Evolutionary conservation across 2,888 invertebrate species (phyloP).

Genomic region (Spialia ferax): DNA sequence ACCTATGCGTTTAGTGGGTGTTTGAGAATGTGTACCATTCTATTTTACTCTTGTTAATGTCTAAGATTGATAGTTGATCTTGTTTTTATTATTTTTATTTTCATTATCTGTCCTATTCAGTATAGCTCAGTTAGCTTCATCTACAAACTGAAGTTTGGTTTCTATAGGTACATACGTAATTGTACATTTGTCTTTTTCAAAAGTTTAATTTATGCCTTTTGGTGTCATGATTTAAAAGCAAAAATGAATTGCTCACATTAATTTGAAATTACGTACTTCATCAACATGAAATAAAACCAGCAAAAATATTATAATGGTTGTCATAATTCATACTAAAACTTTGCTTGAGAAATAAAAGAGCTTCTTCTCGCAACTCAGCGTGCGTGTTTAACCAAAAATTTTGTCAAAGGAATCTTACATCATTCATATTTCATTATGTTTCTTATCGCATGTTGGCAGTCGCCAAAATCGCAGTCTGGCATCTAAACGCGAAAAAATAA

Average conservation of each 20-base stretch:
- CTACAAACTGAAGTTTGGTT: too few relatives aligned
- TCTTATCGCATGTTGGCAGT: conserved; percentile 30
- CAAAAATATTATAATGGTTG: background rate
- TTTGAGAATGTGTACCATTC: background rate
- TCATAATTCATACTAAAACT: background rate
- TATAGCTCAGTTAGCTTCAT: too few relatives aligned
- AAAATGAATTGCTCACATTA: too few relatives aligned
- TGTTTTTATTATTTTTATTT: too few relatives aligned
- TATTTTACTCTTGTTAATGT: background rate
- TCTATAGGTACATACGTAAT: too few relatives aligned
- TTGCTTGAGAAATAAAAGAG: conserved; percentile 17
- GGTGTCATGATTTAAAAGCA: too few relatives aligned
- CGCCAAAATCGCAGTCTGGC: conserved; percentile 26
- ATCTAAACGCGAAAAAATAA: conserved; percentile 21
- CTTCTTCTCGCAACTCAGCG: conserved; percentile 30
- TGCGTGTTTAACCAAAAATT: conserved; percentile 42
- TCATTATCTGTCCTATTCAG: too few relatives aligned
- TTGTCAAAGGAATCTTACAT: conserved; percentile 34
- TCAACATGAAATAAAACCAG: too few relatives aligned
- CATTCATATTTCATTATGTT: conserved; percentile 34
- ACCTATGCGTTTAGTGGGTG: conserved; percentile 1
- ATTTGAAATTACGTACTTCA: background rate
- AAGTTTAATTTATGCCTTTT: too few relatives aligned
- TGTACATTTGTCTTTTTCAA: too few relatives aligned
- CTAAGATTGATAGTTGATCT: too few relatives aligned